phyloP scores from a whole-genome alignment of 2,113 vertebrate species.

The Entomyzon cyanotis region DNA sequence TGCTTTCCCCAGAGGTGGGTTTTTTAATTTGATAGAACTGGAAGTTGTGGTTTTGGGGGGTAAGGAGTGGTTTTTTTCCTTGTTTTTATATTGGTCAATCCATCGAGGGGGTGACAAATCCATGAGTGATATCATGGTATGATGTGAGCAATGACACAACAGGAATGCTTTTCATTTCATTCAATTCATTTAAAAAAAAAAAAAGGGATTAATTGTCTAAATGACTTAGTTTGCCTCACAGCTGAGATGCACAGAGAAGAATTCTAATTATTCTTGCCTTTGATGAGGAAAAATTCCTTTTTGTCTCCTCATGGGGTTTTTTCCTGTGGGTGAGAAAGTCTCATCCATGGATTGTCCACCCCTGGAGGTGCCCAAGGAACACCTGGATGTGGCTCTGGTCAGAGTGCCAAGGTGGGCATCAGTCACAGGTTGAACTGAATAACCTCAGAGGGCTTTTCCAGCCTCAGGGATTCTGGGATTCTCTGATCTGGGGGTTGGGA shows the following conservation, averaged over 20 bases:
- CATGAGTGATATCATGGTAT: background rate
- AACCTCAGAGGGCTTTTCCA: background rate
- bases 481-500: fast-evolving
- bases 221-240: background rate
- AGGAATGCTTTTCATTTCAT: background rate
- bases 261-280: background rate
- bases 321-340: background rate
- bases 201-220: background rate
- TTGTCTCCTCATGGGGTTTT: background rate
- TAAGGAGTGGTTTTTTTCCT: background rate
- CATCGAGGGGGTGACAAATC: background rate
- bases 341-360: background rate
- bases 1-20: background rate
- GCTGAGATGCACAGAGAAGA: background rate
- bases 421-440: background rate
- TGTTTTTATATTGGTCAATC: background rate
- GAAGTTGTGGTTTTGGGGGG: background rate
- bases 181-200: background rate
- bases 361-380: background rate
- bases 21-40: background rate
- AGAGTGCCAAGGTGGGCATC: background rate
- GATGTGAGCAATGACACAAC: background rate
- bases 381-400: background rate
- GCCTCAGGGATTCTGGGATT: background rate
- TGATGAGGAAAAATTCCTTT: background rate